Conservation (phyloP, 2,113 vertebrate genomes). For the Anolis carolinensis region DNA sequence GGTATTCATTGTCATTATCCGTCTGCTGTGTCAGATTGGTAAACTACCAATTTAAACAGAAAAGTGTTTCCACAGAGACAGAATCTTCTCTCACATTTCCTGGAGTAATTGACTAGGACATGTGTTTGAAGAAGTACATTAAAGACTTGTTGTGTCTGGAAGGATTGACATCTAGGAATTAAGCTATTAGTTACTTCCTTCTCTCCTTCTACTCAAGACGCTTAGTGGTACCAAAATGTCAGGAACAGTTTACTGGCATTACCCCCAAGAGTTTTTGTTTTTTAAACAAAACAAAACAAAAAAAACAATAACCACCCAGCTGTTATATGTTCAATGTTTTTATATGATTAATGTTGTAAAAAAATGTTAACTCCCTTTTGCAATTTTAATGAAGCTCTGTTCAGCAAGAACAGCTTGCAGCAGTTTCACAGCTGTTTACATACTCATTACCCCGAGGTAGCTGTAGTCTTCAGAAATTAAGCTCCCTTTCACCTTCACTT, state of each 20-base stretch:
- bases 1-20: not conserved
- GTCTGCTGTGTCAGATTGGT: not conserved
- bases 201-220: slow-evolving; percentile 17
- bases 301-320: not conserved
- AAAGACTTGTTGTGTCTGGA: slow-evolving; percentile 37
- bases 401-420: slow-evolving; percentile 1
- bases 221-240: slow-evolving; percentile 34
- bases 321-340: not conserved
- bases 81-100: not conserved
- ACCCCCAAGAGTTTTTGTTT: slow-evolving; percentile 20
- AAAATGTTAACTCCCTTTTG: slow-evolving; percentile 7
- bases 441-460: not conserved
- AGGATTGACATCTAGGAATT: slow-evolving; percentile 35
- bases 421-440: slow-evolving; percentile 2
- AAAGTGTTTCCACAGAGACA: slow-evolving; percentile 8
- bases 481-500: not conserved
- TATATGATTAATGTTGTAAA: slow-evolving; percentile 5
- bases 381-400: slow-evolving; percentile 31
- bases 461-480: slow-evolving; percentile 11
- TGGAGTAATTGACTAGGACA: slow-evolving; percentile 12
- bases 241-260: not conserved
- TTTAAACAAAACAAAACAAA: not conserved
- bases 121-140: slow-evolving; percentile 3
- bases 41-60: slow-evolving; percentile 34
- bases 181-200: slow-evolving; percentile 43